Percentiles rank a stretch among this genome's conserved stretches.
phyloP scores from a whole-genome alignment of 2,113 vertebrate genomes.

The Pseudopodoces humilis region DNA sequence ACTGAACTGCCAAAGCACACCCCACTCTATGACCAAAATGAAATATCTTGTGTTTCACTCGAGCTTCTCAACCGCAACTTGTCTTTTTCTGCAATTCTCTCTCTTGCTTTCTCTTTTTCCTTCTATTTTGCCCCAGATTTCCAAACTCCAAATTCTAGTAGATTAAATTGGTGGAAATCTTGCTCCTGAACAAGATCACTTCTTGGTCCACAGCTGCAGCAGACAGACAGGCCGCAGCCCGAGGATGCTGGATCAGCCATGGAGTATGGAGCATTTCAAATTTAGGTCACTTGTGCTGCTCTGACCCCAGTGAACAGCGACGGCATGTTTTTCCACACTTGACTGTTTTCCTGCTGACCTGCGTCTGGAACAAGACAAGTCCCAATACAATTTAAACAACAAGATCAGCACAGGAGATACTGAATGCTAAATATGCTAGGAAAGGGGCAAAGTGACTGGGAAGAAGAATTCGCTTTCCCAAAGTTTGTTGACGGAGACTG shows the following conservation, averaged over 20 bases:
- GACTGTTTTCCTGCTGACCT: neutral
- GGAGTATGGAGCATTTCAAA: neutral
- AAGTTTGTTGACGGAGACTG: neutral
- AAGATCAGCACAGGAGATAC: neutral
- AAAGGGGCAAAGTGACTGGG: neutral
- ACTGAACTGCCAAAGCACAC: neutral
- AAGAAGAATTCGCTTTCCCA: neutral
- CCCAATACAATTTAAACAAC: neutral
- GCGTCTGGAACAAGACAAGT: rapidly evolving
- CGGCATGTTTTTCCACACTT: rapidly evolving
- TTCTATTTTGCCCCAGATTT: neutral
- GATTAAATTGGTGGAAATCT: neutral
- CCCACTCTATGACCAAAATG: neutral
- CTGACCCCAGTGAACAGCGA: neutral
- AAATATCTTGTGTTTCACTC: neutral
- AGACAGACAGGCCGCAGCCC: neutral
- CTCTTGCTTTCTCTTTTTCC: neutral
- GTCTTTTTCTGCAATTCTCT: neutral
- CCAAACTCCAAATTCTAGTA: neutral
- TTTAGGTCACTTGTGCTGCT: neutral
- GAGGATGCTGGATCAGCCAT: neutral
- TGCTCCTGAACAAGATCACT: neutral
- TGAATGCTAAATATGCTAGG: neutral
- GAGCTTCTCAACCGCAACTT: neutral
- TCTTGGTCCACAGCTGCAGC: neutral